Conservation (phyloP, 1,140 invertebrate genomes). For the Ostrea denselamellosa region DNA sequence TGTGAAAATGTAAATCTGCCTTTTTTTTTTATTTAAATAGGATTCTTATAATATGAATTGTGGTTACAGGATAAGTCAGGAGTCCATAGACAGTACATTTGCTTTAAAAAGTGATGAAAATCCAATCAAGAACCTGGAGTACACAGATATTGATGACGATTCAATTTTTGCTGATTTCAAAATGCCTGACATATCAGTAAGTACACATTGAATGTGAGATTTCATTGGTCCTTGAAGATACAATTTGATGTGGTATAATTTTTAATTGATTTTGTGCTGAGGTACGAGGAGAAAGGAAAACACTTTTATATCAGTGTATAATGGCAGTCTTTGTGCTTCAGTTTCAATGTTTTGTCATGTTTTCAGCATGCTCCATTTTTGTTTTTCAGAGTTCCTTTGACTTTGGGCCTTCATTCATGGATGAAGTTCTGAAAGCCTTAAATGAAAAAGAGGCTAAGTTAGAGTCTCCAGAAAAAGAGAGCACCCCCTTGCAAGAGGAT, state of each 20-base stretch:
- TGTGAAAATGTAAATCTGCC: too few species aligned
- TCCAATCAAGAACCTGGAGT: conserved; percentile 53
- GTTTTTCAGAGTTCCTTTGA: conserved; percentile 87
- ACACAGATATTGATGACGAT: conserved; percentile 74
- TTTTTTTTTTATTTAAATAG: too few species aligned
- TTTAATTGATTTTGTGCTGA: not conserved
- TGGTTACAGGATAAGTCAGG: conserved; percentile 66
- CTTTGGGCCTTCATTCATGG: conserved; percentile 94
- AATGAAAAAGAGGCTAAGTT: conserved; percentile 76
- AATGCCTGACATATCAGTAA: conserved; percentile 75
- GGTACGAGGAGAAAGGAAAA: not conserved
- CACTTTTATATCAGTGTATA: not conserved
- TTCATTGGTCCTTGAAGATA: too few species aligned
- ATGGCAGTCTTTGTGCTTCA: not conserved
- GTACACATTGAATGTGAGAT: not conserved
- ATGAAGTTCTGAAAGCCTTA: conserved; percentile 93
- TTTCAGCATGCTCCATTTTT: not conserved
- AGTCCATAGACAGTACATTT: conserved; percentile 65
- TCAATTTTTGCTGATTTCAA: conserved; percentile 74
- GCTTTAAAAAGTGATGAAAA: conserved; percentile 55
- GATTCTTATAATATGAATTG: too few species aligned
- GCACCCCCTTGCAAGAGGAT: conserved; percentile 50
- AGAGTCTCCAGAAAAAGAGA: conserved; percentile 53
- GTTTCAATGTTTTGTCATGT: not conserved
- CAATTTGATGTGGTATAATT: not conserved